Evolutionary conservation across 2,797 vertebrate genomes (phyloP).

Genomic region (Falco cherrug): DNA sequence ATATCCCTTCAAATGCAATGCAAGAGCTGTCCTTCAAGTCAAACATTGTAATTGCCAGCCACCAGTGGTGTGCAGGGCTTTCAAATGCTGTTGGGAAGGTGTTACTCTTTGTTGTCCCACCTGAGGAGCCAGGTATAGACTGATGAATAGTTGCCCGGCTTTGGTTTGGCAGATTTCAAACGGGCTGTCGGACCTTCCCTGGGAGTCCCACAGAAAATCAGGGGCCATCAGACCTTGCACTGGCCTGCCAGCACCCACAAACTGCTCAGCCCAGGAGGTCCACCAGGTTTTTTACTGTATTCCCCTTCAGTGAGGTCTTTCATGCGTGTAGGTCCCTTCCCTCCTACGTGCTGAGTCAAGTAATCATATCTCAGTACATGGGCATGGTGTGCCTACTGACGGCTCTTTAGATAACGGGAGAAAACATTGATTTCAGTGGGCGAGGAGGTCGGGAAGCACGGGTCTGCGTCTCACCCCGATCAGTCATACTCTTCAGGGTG

Average conservation of each 20-base stretch:
- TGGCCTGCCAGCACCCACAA: too few relatives aligned
- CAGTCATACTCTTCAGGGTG: not conserved
- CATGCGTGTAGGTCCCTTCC: rapidly evolving
- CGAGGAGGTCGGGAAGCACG: not conserved
- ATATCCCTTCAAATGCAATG: not conserved
- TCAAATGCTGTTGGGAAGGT: rapidly evolving
- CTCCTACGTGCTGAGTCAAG: rapidly evolving
- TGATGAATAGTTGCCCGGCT: not conserved
- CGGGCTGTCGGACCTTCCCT: not conserved
- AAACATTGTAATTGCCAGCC: not conserved
- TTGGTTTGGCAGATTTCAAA: not conserved
- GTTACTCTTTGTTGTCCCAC: not conserved
- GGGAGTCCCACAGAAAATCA: not conserved
- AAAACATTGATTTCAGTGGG: not conserved
- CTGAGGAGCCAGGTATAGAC: rapidly evolving
- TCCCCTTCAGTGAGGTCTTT: not conserved
- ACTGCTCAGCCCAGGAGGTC: not conserved
- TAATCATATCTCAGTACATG: rapidly evolving
- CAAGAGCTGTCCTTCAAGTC: not conserved
- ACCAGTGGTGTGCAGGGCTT: not conserved
- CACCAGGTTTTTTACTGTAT: not conserved
- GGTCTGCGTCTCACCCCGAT: not conserved
- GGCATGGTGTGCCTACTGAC: not conserved
- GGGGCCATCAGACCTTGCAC: not conserved
- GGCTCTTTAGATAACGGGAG: not conserved